phyloP scores from a whole-genome alignment of 2,797 vertebrate genomes.

The Peromyscus melanophrys region DNA sequence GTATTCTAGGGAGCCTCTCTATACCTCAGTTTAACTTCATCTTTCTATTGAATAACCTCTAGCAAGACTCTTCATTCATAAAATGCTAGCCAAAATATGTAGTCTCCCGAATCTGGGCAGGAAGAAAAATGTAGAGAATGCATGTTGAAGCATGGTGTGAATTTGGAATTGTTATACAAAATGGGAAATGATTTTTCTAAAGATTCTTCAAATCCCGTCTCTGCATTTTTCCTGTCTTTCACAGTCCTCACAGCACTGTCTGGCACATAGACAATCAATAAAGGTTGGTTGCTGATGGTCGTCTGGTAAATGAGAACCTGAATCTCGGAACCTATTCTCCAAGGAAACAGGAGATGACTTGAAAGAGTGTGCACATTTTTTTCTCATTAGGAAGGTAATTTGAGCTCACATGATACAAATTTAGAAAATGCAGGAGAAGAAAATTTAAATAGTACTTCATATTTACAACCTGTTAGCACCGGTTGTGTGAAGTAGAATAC shows the following conservation, averaged over 20 bases:
- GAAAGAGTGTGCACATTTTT: not conserved
- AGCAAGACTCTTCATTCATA: slow-evolving; percentile 34
- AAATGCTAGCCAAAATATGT: slow-evolving; percentile 27
- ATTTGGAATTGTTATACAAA: not conserved
- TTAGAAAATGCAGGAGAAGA: slow-evolving; percentile 59
- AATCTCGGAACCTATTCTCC: slow-evolving; percentile 47
- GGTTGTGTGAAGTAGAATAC: not conserved
- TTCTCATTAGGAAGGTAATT: slow-evolving; percentile 46
- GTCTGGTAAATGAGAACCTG: slow-evolving; percentile 56
- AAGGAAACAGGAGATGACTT: slow-evolving; percentile 22
- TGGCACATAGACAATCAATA: slow-evolving; percentile 57
- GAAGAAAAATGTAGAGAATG: slow-evolving; percentile 41
- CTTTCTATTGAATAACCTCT: not conserved
- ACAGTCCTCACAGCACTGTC: not conserved
- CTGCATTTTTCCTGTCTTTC: slow-evolving; percentile 51
- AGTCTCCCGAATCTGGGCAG: not conserved
- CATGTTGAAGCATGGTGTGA: not conserved
- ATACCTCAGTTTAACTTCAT: not conserved
- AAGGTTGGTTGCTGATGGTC: slow-evolving; percentile 27
- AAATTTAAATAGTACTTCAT: slow-evolving; percentile 50
- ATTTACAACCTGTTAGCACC: slow-evolving; percentile 54
- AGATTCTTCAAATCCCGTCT: slow-evolving; percentile 32
- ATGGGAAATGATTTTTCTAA: slow-evolving; percentile 55
- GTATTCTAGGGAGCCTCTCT: not conserved
- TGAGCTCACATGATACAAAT: slow-evolving; percentile 60